Conservation (phyloP, 2,113 vertebrate genomes). For the Passer montanus region DNA sequence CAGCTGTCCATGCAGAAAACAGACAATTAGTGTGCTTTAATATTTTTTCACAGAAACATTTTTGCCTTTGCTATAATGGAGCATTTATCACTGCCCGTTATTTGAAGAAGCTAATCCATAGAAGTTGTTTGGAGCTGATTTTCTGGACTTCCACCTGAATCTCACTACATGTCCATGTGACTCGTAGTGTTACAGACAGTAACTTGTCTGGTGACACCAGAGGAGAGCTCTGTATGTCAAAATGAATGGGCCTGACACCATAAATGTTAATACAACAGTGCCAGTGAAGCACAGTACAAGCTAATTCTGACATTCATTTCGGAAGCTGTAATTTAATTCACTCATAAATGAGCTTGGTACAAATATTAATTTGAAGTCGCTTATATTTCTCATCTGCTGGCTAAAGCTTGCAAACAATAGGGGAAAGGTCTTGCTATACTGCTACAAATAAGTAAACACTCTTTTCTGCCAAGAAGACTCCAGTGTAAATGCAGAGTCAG, state of each 20-base stretch:
- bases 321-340: background rate
- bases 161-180: accelerated
- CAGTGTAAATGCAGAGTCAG: constrained; percentile 4
- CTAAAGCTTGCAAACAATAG: constrained; percentile 28
- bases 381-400: constrained; percentile 25
- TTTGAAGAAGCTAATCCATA: background rate
- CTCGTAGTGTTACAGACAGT: background rate
- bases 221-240: background rate
- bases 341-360: background rate
- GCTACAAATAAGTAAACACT: constrained; percentile 18
- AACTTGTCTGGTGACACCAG: background rate
- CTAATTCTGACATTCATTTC: background rate
- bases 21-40: background rate
- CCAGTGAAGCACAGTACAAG: background rate
- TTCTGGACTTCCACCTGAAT: background rate
- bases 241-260: background rate
- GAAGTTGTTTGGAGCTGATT: background rate
- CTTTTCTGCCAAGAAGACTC: constrained; percentile 2
- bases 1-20: background rate
- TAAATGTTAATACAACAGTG: background rate
- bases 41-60: background rate
- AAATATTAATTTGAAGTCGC: background rate
- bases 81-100: background rate
- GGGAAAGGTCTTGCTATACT: background rate
- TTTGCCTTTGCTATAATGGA: background rate